Conservation (phyloP, 2,888 invertebrate genomes). For the Lithophane socia region DNA sequence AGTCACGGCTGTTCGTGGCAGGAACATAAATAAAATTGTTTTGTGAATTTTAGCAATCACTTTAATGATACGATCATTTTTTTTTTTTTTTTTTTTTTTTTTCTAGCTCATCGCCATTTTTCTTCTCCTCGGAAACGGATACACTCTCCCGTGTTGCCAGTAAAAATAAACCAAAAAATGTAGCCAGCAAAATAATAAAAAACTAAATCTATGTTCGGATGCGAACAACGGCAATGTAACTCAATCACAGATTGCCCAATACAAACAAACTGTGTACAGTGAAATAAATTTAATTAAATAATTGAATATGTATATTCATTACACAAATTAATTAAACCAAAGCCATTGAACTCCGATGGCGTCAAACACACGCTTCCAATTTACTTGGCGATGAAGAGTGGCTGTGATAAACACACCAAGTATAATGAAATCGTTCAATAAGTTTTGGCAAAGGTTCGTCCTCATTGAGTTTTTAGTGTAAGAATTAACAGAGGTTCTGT, state of each 20-base stretch:
- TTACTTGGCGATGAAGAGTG: conserved; percentile 45
- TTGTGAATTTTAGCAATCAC: too few species aligned
- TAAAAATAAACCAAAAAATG: too few species aligned
- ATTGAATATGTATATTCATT: conserved; percentile 47
- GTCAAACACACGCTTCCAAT: conserved; percentile 56
- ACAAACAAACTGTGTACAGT: conserved; percentile 7
- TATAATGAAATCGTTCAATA: conserved; percentile 23
- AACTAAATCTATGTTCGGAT: too few species aligned
- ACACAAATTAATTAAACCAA: conserved; percentile 58
- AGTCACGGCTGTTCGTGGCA: too few species aligned
- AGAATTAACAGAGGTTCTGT: neutral
- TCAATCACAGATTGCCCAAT: conserved; percentile 15
- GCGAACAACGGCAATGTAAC: neutral
- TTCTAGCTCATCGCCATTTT: too few species aligned
- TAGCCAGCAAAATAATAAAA: too few species aligned
- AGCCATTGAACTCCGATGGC: conserved; percentile 43
- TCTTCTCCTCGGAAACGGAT: too few species aligned
- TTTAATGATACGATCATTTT: too few species aligned
- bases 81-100: too few species aligned
- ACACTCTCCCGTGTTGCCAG: too few species aligned
- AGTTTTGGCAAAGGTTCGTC: conserved; percentile 5
- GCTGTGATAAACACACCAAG: conserved; percentile 2
- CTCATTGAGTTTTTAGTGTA: neutral
- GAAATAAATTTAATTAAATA: conserved; percentile 45
- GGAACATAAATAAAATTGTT: too few species aligned